These are phyloP conservation scores for Chlorospingus semifuscus DNA, from an alignment of 2,797 vertebrate species.

Conservation along the genomic window DNA sequence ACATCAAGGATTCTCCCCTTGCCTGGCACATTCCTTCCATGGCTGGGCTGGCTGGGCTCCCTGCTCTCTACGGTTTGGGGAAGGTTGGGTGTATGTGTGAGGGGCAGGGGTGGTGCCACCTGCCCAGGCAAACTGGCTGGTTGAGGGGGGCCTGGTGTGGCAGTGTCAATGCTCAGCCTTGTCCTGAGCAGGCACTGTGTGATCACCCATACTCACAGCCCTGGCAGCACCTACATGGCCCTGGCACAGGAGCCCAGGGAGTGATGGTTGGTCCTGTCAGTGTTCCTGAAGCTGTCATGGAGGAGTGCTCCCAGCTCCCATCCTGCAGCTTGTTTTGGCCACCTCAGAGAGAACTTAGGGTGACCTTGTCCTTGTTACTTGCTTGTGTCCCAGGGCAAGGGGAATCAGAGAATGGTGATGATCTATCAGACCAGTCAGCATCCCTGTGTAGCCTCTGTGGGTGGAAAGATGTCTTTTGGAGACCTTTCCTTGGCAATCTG, in stretches of 20 bases:
- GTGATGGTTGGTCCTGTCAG: accelerated
- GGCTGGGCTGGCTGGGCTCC: neutral
- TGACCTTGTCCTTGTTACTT: neutral
- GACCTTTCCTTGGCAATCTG: neutral
- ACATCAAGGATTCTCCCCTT: neutral
- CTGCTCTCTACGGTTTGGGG: accelerated
- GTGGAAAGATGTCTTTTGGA: neutral
- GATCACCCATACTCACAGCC: accelerated
- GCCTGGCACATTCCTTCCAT: accelerated
- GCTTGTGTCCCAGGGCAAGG: neutral
- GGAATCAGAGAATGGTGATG: accelerated
- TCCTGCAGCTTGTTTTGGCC: neutral
- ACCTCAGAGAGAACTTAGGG: neutral
- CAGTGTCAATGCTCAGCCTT: neutral
- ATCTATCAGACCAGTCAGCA: neutral
- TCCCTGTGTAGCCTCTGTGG: neutral
- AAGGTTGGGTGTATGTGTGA: neutral
- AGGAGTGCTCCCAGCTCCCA: neutral
- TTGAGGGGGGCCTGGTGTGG: neutral
- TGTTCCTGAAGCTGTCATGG: accelerated
- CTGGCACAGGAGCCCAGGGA: neutral
- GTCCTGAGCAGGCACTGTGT: accelerated
- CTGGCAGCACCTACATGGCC: accelerated
- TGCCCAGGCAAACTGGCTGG: neutral
- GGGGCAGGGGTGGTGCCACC: neutral